Evolutionary conservation across 2,888 invertebrate species (phyloP), one percentile per base, ranked within the genome.

Genomic region (Parnassius smintheus): DNA sequence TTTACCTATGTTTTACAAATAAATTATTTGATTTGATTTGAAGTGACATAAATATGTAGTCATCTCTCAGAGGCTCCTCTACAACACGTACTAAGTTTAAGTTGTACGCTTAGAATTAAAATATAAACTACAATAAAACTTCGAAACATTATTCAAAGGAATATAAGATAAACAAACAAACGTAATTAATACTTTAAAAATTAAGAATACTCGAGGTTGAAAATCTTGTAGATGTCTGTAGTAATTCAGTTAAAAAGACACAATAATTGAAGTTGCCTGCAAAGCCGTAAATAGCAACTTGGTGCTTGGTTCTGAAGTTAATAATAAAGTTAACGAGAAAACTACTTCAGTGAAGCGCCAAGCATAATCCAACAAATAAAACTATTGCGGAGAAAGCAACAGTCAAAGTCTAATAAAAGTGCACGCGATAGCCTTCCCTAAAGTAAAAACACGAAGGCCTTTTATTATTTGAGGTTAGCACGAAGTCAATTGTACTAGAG

Each of bases 311-410:
- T 50, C 57, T 62, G 49, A 62, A 62, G 62, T 62, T 62, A 62
- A 58, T 58, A 62, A 62, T 62, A 62, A 62, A 62, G 44, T 58
- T 62, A 62, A 62, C 50, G 55, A 56, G 59, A 48, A 62, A 59
- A 59, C 59, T 63, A 50, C 51, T 59, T 9, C 55, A 45, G 50
- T 46, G 59, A 52, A 57, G 62, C 57, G 46, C 55, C 55, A 49
- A 45, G 55, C 54, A 51, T 59, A 45, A 59, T 53, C 53, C 51
- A 56, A 63, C 59, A 56, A 59, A 63, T 63, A 59, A 59, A 63
- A 59, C 51, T 59, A 59, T 59, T 35, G 58, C 58, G 13, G 13
- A 56, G 50, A 48, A 48, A 57, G 46, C 48, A 22, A 42, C 56
- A 52, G 51, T 48, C 18, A 13, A 57, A 18, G 59, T n/a, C 41